phyloP scores from a whole-genome alignment of 2,888 invertebrate species.

The Chirona hameri region DNA sequence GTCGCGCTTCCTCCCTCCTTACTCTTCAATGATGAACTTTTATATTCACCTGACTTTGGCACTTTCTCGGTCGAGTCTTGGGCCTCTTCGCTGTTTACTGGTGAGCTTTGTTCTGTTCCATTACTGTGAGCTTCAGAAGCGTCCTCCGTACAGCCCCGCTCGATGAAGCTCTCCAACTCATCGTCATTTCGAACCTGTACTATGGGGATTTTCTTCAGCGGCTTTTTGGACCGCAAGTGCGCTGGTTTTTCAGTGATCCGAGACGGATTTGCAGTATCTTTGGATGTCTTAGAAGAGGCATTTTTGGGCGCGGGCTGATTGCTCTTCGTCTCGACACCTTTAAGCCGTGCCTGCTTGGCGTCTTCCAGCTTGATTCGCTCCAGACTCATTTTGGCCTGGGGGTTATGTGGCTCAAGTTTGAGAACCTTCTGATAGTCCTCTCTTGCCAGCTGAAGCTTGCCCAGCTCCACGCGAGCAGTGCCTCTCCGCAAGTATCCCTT shows the following conservation, averaged over 20 bases:
- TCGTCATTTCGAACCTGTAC: not conserved
- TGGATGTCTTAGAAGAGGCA: not conserved
- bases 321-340: not conserved
- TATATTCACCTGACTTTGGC: not conserved
- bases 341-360: not conserved
- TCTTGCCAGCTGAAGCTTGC: constrained; percentile 66
- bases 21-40: not conserved
- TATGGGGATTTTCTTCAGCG: not conserved
- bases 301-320: not conserved
- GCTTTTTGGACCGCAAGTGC: constrained; percentile 5
- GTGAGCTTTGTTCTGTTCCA: not conserved
- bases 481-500: constrained; percentile 48
- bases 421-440: constrained; percentile 67
- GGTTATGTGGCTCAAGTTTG: constrained; percentile 72
- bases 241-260: not conserved
- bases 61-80: no score
- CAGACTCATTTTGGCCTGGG: constrained; percentile 56
- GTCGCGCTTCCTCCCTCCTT: not conserved
- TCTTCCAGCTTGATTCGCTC: not conserved
- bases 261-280: not conserved
- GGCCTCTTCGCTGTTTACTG: not conserved
- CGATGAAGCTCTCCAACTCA: not conserved
- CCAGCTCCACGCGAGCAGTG: constrained; percentile 58
- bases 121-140: not conserved
- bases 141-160: not conserved